A percentile compares a stretch with the other conserved stretches of the same genome.
These are phyloP conservation scores for Pempheris klunzingeri DNA, from an alignment of 2,797 vertebrate genomes.

Conservation along the genomic window DNA sequence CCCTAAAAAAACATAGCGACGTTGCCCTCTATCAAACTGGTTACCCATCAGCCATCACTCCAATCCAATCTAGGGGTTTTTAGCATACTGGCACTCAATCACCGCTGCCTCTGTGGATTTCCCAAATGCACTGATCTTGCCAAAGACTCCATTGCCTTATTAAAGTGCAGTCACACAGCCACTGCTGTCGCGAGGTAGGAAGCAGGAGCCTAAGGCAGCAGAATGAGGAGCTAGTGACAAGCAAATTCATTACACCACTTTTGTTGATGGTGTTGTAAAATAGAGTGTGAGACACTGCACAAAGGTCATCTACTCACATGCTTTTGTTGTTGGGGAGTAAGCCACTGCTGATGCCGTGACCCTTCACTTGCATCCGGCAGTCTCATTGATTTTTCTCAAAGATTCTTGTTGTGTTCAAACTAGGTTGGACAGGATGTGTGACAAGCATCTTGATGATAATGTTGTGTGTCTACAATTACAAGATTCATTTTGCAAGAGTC, in stretches of 20 bases:
- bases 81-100: conserved; percentile 65
- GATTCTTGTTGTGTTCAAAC: conserved; percentile 36
- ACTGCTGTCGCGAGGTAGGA: conserved; percentile 29
- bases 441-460: conserved; percentile 19
- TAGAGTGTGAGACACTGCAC: conserved; percentile 52
- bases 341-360: conserved; percentile 39
- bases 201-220: conserved; percentile 31
- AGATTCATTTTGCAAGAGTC: not conserved
- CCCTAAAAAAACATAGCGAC: conserved; percentile 46
- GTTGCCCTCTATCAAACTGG: conserved; percentile 69
- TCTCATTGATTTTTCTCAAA: conserved; percentile 65
- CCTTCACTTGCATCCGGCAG: conserved; percentile 37
- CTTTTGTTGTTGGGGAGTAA: conserved; percentile 43
- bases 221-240: conserved; percentile 63
- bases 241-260: conserved; percentile 73
- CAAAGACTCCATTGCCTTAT: conserved; percentile 84
- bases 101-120: conserved; percentile 68
- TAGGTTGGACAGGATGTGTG: conserved; percentile 5
- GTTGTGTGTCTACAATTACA: not conserved
- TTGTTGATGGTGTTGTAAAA: conserved; percentile 73
- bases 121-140: conserved; percentile 76
- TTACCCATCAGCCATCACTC: conserved; percentile 73
- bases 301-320: conserved; percentile 63
- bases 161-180: conserved; percentile 69
- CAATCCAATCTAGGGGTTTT: conserved; percentile 53